Conservation (phyloP, 1,140 invertebrate species). For the Drosophila bipectinata region DNA sequence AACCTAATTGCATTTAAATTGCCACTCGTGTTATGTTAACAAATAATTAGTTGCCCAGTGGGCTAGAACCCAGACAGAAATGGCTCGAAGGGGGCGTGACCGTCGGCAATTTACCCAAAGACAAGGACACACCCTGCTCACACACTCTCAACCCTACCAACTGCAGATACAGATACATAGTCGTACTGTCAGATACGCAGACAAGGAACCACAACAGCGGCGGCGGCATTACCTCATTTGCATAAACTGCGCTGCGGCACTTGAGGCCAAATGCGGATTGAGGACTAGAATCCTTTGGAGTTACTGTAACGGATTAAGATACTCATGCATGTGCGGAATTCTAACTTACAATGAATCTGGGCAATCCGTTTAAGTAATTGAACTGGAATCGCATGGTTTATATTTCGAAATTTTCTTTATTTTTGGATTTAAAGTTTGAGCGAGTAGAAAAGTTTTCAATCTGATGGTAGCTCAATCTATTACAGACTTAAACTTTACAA, state of each 20-base stretch:
- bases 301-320: conserved; percentile 22
- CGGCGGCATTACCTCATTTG: conserved; percentile 54
- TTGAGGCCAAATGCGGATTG: conserved; percentile 34
- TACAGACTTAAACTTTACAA: too few relatives aligned
- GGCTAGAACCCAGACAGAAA: conserved; percentile 48
- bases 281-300: conserved; percentile 22
- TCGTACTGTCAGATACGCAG: conserved; percentile 20
- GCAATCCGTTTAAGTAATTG: conserved; percentile 38
- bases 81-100: conserved; percentile 38
- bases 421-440: not conserved
- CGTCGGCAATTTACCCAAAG: conserved; percentile 47
- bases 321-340: conserved; percentile 3
- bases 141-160: not conserved
- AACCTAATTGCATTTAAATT: conserved; percentile 80
- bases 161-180: conserved; percentile 10
- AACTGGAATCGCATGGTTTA: conserved; percentile 9
- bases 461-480: too few relatives aligned
- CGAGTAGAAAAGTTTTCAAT: too few relatives aligned
- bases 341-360: conserved; percentile 6
- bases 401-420: not conserved
- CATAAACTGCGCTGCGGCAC: conserved; percentile 56
- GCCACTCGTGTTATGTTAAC: conserved; percentile 81
- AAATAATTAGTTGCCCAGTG: conserved; percentile 78
- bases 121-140: conserved; percentile 56
- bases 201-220: conserved; percentile 41